These are phyloP conservation scores for Calonectris borealis DNA, from an alignment of 2,113 vertebrate species.

Conservation along the genomic window DNA sequence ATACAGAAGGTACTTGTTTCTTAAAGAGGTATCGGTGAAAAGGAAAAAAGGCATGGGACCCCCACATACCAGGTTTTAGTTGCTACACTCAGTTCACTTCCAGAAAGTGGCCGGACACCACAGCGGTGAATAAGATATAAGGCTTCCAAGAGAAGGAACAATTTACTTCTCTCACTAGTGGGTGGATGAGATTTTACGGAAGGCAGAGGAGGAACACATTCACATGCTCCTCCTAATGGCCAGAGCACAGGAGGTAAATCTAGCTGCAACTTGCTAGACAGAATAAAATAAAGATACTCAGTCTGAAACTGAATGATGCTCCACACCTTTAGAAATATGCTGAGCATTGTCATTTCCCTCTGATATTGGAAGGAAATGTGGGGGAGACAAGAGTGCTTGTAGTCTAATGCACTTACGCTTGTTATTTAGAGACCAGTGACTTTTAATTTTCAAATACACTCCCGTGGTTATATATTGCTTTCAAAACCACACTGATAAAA, in stretches of 20 bases:
- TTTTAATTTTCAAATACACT: conserved; percentile 3
- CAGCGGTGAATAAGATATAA: neutral
- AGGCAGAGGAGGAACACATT: neutral
- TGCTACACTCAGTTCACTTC: neutral
- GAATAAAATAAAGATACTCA: neutral
- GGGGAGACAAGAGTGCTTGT: neutral
- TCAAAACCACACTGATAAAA: neutral
- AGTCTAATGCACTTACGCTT: neutral
- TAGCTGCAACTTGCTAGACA: neutral
- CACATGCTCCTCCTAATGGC: neutral
- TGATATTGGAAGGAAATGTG: neutral
- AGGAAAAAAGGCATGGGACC: neutral
- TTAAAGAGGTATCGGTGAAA: neutral
- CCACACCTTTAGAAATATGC: neutral
- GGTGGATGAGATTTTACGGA: neutral
- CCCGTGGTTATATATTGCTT: neutral
- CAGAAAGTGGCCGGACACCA: neutral
- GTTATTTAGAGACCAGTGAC: neutral
- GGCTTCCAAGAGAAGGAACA: neutral
- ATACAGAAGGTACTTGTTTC: neutral
- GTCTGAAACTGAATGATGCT: neutral
- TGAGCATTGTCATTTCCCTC: neutral
- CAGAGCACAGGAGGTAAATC: neutral
- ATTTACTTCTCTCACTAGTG: neutral
- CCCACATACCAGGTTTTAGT: neutral